Base-by-base conservation (phyloP, 1,140 invertebrate genomes). In the Babylonia areolata region DNA sequence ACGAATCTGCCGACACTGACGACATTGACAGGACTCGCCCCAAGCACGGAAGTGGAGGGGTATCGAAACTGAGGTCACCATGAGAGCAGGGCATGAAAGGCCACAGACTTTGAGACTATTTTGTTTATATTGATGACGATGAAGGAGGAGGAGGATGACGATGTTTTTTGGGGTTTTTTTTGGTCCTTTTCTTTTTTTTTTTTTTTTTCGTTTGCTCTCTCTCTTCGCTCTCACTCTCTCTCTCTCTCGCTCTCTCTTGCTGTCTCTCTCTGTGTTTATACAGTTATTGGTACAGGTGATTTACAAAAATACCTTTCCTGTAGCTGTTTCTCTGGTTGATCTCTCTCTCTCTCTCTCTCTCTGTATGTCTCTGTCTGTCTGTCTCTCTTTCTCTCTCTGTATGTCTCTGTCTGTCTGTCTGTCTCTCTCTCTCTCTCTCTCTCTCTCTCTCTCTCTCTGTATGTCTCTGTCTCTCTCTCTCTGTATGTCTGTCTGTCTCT, bases 381-480 rank as follows among this genome's bases (percentile, higher is more conserved):
- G 42, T 46, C 5, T 46, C 5, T 46, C n/a, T n/a, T 5, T 46
- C 5, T 46, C 5, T 46, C 5, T 46, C 5, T 46, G 42, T 46
- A 15, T 46, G 42, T 80, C 39, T 40, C 40, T 11, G 28, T 80
- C 9, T 40, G 31, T 40, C 6, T 80, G 31, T 54, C 31, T 51
- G 12, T 46, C 80, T 54, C 46, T 51, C 46, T 81, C 80, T 54
- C 46, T 51, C 46, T 81, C 46, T 54, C 46, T 51, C 37, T 77
- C 69, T 42, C 46, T 69, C 54, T 81, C 77, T 39, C 42, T 46
- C 51, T 86, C 78, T 37, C 69, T 78, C 54, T 81, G 46, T 64
- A 37, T 73, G 46, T 81, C 85, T 64, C 54, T 64, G 11, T 86
- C 80, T 54, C 46, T 51, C 46, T 81, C 80, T 54, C 46, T 33